Evolutionary conservation across 2,113 vertebrate genomes (phyloP).

Genomic region (Grallaria varia): DNA sequence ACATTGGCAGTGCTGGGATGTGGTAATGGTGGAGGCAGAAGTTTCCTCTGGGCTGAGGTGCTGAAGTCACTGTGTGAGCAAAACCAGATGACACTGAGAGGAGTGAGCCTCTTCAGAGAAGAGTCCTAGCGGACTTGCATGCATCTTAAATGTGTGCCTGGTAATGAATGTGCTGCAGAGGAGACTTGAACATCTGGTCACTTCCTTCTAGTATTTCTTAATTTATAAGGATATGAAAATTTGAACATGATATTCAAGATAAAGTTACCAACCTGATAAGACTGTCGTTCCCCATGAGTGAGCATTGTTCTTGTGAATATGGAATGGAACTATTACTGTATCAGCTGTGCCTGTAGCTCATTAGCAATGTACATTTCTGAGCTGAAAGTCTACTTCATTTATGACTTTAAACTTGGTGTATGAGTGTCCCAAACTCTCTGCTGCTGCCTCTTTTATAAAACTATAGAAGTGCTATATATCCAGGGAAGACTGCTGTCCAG

Average conservation of each 20-base stretch:
- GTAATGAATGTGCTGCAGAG: constrained; percentile 38
- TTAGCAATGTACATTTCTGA: constrained; percentile 56
- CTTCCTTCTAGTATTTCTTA: constrained; percentile 72
- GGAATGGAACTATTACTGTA: constrained; percentile 43
- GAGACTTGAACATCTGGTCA: constrained; percentile 72
- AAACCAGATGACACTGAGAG: neutral
- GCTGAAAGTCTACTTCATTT: constrained; percentile 35
- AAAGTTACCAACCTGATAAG: constrained; percentile 62
- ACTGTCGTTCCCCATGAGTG: constrained; percentile 55
- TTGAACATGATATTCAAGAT: constrained; percentile 64
- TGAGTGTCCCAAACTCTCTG: neutral
- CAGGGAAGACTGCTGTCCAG: neutral
- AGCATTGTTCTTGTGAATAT: constrained; percentile 58
- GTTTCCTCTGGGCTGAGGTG: neutral
- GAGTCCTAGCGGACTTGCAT: neutral
- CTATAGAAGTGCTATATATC: neutral
- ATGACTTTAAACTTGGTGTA: neutral
- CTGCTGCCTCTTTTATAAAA: neutral
- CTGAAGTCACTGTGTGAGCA: neutral
- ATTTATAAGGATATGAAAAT: constrained; percentile 77
- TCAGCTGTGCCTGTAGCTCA: constrained; percentile 60
- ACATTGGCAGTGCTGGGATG: neutral
- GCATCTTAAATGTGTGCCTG: constrained; percentile 47
- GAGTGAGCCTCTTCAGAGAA: neutral
- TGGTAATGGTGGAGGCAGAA: neutral